phyloP scores from a whole-genome alignment of 2,888 invertebrate genomes.

The Chloroclysta siterata region DNA sequence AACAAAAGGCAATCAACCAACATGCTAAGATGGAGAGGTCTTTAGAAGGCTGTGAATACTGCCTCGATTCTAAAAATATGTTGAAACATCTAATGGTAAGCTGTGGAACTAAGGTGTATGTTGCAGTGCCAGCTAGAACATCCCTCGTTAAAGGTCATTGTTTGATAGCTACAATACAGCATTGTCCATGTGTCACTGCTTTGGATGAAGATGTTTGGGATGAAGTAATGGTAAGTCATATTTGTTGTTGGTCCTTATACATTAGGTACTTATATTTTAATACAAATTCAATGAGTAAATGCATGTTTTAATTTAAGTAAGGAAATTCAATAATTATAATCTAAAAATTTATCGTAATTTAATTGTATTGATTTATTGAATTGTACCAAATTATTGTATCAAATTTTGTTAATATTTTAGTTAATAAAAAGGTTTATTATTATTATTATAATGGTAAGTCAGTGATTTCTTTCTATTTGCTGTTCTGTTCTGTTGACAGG shows the following conservation, averaged over 20 bases:
- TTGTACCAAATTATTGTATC: too few relatives aligned
- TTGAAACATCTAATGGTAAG: slow-evolving; percentile 94
- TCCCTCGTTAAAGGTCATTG: slow-evolving; percentile 95
- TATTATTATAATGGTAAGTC: slow-evolving; percentile 88
- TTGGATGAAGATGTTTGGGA: slow-evolving; percentile 98
- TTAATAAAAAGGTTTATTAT: too few relatives aligned
- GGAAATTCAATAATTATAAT: too few relatives aligned
- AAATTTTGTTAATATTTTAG: too few relatives aligned
- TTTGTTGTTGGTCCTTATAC: too few relatives aligned
- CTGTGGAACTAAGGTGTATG: slow-evolving; percentile 92
- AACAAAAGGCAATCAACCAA: slow-evolving; percentile 88
- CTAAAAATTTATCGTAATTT: too few relatives aligned
- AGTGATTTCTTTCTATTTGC: neutral
- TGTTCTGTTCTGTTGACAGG: neutral
- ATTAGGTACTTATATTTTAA: too few relatives aligned
- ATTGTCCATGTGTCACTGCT: slow-evolving; percentile 91
- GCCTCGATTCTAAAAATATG: slow-evolving; percentile 92
- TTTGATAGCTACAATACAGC: slow-evolving; percentile 92
- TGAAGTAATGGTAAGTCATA: slow-evolving; percentile 89
- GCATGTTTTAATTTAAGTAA: too few relatives aligned
- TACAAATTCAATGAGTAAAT: too few relatives aligned
- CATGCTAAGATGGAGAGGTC: slow-evolving; percentile 88
- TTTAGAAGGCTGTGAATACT: slow-evolving; percentile 92
- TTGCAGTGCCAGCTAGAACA: slow-evolving; percentile 91
- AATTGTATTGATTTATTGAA: too few relatives aligned